Evolutionary conservation across 2,888 invertebrate genomes (phyloP), one percentile per base, ranked within the genome.

Genomic region (Lepidocyrtinus sp.): DNA sequence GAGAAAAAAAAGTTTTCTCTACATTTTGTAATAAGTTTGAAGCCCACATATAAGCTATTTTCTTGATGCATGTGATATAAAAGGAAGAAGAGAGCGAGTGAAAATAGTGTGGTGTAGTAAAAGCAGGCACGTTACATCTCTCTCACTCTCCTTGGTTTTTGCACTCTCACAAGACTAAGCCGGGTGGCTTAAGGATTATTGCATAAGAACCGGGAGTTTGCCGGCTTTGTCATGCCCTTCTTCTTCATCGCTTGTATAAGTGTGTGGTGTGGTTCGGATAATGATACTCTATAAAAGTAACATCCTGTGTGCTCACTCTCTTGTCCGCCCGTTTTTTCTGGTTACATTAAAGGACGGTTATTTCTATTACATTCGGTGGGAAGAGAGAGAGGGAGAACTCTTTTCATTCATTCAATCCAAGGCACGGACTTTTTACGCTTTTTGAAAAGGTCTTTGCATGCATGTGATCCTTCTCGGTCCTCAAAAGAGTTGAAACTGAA

Each of bases 191-290:
- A 73, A 59, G 78, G 79, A 79, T 79, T 79, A 74, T 64, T 79
- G 59, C 68, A 70, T 68, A 74, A 70, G 73, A 74, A 62, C 68
- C 73, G 68, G 73, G 72, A 78, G 78, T 78, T 78, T 73, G 72
- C 78, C 78, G 79, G 79, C 73, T 74, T 79, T 79, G 79, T 69
- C 68, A 79, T 79, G 69, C 63, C 73, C 79, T 46, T 71, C 71
- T 71, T 24, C 27, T 27, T 67, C 67, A 55, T 55, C 55, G 55
- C 55, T 55, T 55, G 55, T 55, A n/a, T n/a, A 55, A 55, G 55
- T 55, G 62, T 59, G 72, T 78, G 75, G 72, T 72, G 72, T 65
- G 74, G 63, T 74, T 79, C 69, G 73, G 73, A 69, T 79, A 79
- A 79, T 79, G 79, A 79, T 75, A 75, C 70, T 80, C 80, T 70